Base-by-base conservation (phyloP, 2,797 vertebrate genomes). In the Setipinna tenuifilis region DNA sequence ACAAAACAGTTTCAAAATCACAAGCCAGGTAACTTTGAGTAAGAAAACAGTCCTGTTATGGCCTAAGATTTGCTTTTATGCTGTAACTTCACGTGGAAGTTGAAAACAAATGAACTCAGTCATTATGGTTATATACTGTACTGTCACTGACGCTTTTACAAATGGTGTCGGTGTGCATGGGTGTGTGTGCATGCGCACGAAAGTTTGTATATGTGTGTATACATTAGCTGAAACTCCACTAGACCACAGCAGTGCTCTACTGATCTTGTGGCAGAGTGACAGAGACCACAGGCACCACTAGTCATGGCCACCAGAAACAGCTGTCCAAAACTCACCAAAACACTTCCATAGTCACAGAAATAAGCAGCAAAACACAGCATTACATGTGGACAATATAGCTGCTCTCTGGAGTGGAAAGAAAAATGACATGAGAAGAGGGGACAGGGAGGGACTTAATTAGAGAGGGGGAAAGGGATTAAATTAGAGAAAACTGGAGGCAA, bases 91-190 rank as follows among this genome's bases (percentile, higher is more conserved):
- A 31, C 17, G 9, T 41, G 28, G 6, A 16, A 28, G 68, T 75
- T 35, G 48, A 28, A 19, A 54, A 58, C 16, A 65, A 44, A 50
- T 84, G 25, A 35, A 12, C 31, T 11, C 2, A 54, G 28, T 54
- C 50, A 65, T 50, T 48, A 82, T 35, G 23, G 31, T 82, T 82
- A 58, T n/a, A n/a, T n/a, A n/a, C n/a, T n/a, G n/a, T n/a, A n/a
- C n/a, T n/a, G n/a, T 68, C 12, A 41, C 50, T 54, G 9, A 3
- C 7, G 1, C 28, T 41, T 41, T 19, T 28, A 75, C 25, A 75
- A 75, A 54, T 9, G 46, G 16, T 31, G 25, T 25, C 17, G 16
- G 31, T 75, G 68, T 35, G 28, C 16, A 25, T 71, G 68, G 35
- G 68, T 75, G 68, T 75, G 31, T 75, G 50, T 54, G 50, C 50